Base-by-base conservation (phyloP, 1,140 invertebrate species). In the Cyrtorhinus lividipennis region DNA sequence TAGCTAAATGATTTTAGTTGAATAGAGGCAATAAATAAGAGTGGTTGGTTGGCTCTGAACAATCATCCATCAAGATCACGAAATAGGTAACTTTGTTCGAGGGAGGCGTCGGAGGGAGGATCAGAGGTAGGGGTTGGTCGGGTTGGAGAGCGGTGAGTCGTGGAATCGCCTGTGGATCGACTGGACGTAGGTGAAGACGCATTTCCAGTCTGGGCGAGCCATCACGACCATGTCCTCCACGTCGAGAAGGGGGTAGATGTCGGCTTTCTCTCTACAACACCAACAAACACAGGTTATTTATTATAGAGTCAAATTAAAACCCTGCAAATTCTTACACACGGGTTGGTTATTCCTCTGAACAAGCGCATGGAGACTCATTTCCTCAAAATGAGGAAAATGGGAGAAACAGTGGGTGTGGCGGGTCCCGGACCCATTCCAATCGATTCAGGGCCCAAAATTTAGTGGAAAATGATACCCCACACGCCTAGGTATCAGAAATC, bases 151-250 rank as follows among this genome's bases (percentile, higher is more conserved):
- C n/a, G 67, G 68, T 10, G 62, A 61, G 26, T 67, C 62, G 53
- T 71, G 69, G 76, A 94, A 90, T 65, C 89, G 85, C 68, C 90
- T 84, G 80, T 98, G 95, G 73, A 98, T 88, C 67, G 88, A 88
- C 78, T 99, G 95, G 56, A 98, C 92, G 74, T 98, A 98, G 56
- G 95, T 97, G 78, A 98, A 99, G 38, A 99, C 94, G 76, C 95
- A 99, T 76, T 99, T 99, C 94, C 94, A 98, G 77, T 99, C 95
- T 18, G 96, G 95, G 71, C 86, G 87, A 68, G 83, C 81, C 83
- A 90, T 91, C 68, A 86, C 81, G 62, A 98, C 90, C 95, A 99
- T 98, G 74, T 99, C 95, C 71, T 98, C 95, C 61, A 95, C 91
- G 72, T 98, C 95, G 68, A 99, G 80, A 66, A 98, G 79, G 18